These are phyloP conservation scores for Zaprionus tsacasi DNA, from an alignment of 1,140 invertebrate genomes.

Conservation along the genomic window DNA sequence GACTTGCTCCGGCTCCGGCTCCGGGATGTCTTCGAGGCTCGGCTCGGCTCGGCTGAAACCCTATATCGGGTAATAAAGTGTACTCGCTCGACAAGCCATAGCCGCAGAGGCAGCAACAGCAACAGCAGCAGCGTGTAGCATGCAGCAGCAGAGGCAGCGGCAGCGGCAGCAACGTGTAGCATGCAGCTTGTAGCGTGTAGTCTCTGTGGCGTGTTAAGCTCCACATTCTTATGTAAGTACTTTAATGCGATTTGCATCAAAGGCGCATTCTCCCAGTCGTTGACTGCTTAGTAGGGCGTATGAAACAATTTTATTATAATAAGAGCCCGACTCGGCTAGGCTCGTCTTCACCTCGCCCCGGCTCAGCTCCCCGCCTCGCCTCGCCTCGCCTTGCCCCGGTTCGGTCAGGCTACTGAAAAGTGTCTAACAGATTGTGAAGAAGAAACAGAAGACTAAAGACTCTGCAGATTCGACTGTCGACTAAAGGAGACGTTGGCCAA, in stretches of 20 bases:
- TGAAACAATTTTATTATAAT: slow-evolving; percentile 59
- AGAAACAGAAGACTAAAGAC: slow-evolving; percentile 21
- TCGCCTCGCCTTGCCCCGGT: neutral
- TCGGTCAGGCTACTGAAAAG: slow-evolving; percentile 38
- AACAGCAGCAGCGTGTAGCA: slow-evolving; percentile 1
- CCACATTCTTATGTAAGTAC: slow-evolving; percentile 41
- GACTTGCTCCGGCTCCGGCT: neutral
- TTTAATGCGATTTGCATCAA: slow-evolving; percentile 54
- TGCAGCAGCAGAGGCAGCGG: neutral
- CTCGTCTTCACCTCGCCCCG: neutral
- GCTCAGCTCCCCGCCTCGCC: neutral
- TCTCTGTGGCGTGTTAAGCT: slow-evolving; percentile 26
- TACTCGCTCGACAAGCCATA: slow-evolving; percentile 11
- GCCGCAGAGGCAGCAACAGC: neutral
- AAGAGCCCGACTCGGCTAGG: slow-evolving; percentile 26
- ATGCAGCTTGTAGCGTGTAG: slow-evolving; percentile 5
- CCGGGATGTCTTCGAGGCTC: slow-evolving; percentile 6
- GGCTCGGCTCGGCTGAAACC: slow-evolving; percentile 13
- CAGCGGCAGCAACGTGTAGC: slow-evolving; percentile 1
- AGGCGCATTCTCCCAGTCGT: slow-evolving; percentile 24
- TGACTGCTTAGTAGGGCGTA: slow-evolving; percentile 30
- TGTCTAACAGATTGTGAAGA: slow-evolving; percentile 50
- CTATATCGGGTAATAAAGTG: slow-evolving; percentile 42
- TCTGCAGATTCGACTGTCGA: slow-evolving; percentile 1
- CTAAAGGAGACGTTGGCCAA: slow-evolving; percentile 11